Evolutionary conservation across 2,113 vertebrate species (phyloP).

Genomic region (Prunella himalayana): DNA sequence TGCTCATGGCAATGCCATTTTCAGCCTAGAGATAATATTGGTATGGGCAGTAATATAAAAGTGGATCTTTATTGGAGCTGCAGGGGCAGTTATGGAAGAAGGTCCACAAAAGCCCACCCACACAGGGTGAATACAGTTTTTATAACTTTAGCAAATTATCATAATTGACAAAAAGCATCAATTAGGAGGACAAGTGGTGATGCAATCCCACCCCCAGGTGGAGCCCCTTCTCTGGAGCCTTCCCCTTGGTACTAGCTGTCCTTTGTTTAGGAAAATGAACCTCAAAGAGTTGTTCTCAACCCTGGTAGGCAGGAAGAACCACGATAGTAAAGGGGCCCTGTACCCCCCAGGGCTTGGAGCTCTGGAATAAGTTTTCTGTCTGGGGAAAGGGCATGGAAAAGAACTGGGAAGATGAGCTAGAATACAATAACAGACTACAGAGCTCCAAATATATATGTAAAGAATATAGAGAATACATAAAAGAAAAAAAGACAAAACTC

Average conservation of each 20-base stretch:
- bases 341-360: background rate
- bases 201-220: background rate
- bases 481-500: background rate
- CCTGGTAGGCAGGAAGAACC: background rate
- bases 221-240: background rate
- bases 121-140: background rate
- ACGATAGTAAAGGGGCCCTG: accelerated
- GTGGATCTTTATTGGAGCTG: background rate
- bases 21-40: background rate
- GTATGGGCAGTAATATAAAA: background rate
- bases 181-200: background rate
- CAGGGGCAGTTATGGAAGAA: background rate
- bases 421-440: background rate
- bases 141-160: background rate
- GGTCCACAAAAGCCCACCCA: background rate
- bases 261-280: background rate
- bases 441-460: background rate
- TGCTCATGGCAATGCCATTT: background rate
- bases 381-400: background rate
- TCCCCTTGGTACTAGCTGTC: background rate
- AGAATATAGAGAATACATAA: background rate
- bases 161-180: background rate
- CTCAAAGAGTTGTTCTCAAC: background rate
- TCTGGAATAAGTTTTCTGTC: background rate
- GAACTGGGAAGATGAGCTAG: background rate